These are phyloP conservation scores for Paramacrobiotus metropolitanus DNA, from an alignment of 1,140 invertebrate species.

Conservation along the genomic window DNA sequence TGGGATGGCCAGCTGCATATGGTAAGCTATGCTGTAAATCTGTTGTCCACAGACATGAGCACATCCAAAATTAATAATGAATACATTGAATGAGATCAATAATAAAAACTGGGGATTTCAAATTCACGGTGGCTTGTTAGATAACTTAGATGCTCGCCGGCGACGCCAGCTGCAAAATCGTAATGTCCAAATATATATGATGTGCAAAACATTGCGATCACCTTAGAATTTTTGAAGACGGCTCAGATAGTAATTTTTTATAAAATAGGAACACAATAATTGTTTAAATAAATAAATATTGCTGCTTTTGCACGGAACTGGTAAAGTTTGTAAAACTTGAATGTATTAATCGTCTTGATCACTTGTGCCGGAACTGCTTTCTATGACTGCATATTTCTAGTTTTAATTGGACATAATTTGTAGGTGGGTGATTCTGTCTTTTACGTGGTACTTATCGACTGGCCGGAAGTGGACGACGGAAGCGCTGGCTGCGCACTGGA, in stretches of 20 bases:
- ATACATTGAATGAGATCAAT: neutral
- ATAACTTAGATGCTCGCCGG: neutral
- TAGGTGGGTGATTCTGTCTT: conserved; percentile 63
- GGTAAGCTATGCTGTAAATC: no score
- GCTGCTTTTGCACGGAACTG: no score
- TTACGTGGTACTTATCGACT: conserved; percentile 81
- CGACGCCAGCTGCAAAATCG: neutral
- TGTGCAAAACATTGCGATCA: no score
- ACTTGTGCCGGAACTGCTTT: neutral
- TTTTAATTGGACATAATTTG: neutral
- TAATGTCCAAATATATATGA: neutral
- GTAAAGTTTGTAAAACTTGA: no score
- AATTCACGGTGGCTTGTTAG: neutral
- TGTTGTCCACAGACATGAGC: neutral
- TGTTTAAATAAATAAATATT: no score
- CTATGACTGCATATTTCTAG: neutral
- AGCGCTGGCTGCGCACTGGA: conserved; percentile 76
- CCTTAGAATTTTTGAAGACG: no score
- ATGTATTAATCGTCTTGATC: neutral
- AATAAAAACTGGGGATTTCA: neutral
- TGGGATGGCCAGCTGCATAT: conserved; percentile 74
- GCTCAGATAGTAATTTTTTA: no score
- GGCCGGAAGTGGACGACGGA: conserved; percentile 86
- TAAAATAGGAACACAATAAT: no score
- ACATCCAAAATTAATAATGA: neutral